These are phyloP conservation scores for Amblyteles armatorius DNA, from an alignment of 2,888 invertebrate genomes.

Conservation along the genomic window DNA sequence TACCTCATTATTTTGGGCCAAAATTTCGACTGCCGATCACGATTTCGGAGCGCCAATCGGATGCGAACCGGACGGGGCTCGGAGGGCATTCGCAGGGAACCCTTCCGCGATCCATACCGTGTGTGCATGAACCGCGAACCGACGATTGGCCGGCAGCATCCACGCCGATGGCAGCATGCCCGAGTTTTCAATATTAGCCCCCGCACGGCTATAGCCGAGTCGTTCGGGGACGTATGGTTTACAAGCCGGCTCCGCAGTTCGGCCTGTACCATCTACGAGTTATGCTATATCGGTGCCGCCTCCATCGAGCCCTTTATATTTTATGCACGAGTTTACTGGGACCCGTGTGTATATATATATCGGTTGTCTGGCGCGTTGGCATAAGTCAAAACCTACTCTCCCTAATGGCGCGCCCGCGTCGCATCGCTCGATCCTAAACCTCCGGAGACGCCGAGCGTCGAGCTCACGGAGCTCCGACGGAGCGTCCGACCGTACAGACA, in stretches of 20 bases:
- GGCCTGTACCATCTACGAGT: slow-evolving; percentile 31
- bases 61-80: background rate
- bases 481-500: slow-evolving; percentile 21
- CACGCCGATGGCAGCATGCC: background rate
- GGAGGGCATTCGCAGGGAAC: background rate
- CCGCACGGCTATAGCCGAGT: background rate
- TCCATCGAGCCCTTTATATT: slow-evolving; percentile 73
- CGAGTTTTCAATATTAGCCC: slow-evolving; percentile 16
- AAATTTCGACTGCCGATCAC: slow-evolving; percentile 22
- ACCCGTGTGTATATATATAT: slow-evolving; percentile 70
- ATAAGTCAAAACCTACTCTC: slow-evolving; percentile 84
- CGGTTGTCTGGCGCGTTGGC: slow-evolving; percentile 78
- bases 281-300: slow-evolving; percentile 43
- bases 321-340: slow-evolving; percentile 81
- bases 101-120: background rate
- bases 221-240: slow-evolving; percentile 43
- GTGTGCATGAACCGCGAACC: background rate
- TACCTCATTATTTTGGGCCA: slow-evolving; percentile 24
- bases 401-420: slow-evolving; percentile 79
- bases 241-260: slow-evolving; percentile 37
- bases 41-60: slow-evolving; percentile 17
- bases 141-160: background rate
- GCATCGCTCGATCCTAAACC: slow-evolving; percentile 58
- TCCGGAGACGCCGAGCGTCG: slow-evolving; percentile 53
- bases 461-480: slow-evolving; percentile 26